Evolutionary conservation across 2,113 vertebrate species (phyloP), one percentile per base, ranked within the genome.

Genomic region (Zapus hudsonius): DNA sequence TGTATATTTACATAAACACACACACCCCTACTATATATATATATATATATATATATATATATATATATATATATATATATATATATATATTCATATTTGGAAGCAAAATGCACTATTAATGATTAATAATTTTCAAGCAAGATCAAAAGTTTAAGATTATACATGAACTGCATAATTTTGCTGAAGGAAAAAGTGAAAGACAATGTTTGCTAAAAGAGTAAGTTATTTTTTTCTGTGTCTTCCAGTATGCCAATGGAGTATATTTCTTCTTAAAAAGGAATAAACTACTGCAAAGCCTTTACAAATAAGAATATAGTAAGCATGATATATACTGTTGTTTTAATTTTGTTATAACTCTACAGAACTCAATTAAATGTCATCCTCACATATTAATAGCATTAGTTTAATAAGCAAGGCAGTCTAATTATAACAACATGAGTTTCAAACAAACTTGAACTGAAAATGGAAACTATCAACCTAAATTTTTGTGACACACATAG

Each of bases 281-380:
- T 17, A 36, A 87, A 66, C 52, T 52, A 66, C 52, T 52, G 79
- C 70, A 95, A 95, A 92, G 90, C 73, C 8, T 82, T 79, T 69
- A 75, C 36, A 63, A 85, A 90, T 31, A 27, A 75, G 79, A 91
- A 75, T 78, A 29, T 85, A 97, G 96, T 91, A 94, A 94, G 87
- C 70, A 93, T 86, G 76, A 90, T 63, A 6, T 1, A 66, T 44
- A 87, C 1, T 89, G 6, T 40, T 7, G 8, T 78, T 90, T 95
- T 33, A 63, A 70, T 76, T 89, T 84, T 25, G 13, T 70, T 81
- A 40, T 79, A 84, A 86, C 82, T 81, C 25, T 84, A 75, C 83
- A 25, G 27, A 80, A 57, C 52, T 16, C 38, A 87, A 80, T 64
- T 90, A 78, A 61, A 79, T 31, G 23, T 72, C 84, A 88, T 75